Evolutionary conservation across 2,888 invertebrate genomes (phyloP).

Genomic region (Nasonovia ribisnigri): DNA sequence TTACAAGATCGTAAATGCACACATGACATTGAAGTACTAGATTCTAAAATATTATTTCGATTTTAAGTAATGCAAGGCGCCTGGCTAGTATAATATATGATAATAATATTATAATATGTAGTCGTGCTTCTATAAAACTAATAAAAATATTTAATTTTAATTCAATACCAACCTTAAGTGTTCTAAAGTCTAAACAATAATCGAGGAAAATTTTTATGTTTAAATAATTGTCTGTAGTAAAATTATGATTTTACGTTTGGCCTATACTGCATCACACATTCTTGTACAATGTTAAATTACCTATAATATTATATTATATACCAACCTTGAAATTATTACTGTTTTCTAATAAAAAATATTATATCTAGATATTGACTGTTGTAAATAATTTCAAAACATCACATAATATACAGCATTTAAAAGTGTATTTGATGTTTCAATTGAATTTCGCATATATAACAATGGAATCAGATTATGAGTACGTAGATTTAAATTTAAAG

Average conservation of each 20-base stretch:
- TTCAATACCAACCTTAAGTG: not conserved
- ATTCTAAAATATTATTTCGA: not conserved
- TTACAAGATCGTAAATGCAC: not conserved
- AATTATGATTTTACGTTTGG: not conserved
- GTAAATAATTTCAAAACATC: not conserved
- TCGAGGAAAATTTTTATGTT: not conserved
- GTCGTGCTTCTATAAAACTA: not conserved
- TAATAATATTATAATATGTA: not conserved
- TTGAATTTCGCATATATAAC: not conserved
- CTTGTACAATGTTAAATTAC: not conserved
- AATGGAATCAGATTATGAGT: not conserved
- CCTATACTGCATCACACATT: not conserved
- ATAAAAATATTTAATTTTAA: not conserved
- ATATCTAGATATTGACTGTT: not conserved
- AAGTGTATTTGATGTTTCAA: not conserved
- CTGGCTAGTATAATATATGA: not conserved
- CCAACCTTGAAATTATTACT: not conserved
- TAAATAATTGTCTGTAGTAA: not conserved
- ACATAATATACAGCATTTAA: not conserved
- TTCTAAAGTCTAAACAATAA: not conserved
- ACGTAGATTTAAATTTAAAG: not conserved
- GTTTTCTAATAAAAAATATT: not conserved
- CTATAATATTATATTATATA: not conserved
- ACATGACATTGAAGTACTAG: not conserved
- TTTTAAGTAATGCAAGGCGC: not conserved